These are phyloP conservation scores for Acleris cristana DNA, from an alignment of 2,888 invertebrate species.

Conservation along the genomic window DNA sequence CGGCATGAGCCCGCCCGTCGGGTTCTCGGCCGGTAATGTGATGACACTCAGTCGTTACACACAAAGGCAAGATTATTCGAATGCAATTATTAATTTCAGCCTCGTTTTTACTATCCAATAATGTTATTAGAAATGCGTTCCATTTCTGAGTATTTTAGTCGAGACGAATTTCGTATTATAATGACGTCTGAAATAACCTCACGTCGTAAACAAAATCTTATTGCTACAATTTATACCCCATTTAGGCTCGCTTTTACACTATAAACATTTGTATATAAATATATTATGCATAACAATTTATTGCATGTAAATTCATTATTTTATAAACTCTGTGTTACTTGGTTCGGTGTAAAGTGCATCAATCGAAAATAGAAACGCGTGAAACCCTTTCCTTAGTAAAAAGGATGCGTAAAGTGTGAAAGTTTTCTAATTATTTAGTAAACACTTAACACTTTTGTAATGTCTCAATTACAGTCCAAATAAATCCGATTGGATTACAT, in stretches of 20 bases:
- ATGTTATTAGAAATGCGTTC: constrained; percentile 45
- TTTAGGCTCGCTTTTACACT: constrained; percentile 1
- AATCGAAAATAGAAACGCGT: no score
- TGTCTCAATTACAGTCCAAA: no score
- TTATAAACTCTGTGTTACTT: no score
- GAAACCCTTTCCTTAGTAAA: no score
- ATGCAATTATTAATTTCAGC: constrained; percentile 41
- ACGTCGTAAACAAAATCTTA: constrained; percentile 29
- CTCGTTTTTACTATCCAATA: constrained; percentile 42
- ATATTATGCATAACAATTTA: constrained; percentile 25
- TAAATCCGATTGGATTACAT: no score
- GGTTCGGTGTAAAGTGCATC: no score
- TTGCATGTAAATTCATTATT: background rate
- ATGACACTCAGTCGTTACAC: constrained; percentile 3
- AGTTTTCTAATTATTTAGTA: no score
- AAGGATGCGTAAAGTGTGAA: no score
- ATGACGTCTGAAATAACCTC: constrained; percentile 55
- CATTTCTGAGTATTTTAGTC: constrained; percentile 49
- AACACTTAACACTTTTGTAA: no score
- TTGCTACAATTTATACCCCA: constrained; percentile 16
- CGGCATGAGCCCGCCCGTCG: no score
- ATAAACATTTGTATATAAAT: constrained; percentile 23
- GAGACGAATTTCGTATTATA: constrained; percentile 38
- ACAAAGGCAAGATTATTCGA: constrained; percentile 64
- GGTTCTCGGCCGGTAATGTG: no score